Conservation (phyloP, 2,888 invertebrate genomes). For the Ctena decussata region DNA sequence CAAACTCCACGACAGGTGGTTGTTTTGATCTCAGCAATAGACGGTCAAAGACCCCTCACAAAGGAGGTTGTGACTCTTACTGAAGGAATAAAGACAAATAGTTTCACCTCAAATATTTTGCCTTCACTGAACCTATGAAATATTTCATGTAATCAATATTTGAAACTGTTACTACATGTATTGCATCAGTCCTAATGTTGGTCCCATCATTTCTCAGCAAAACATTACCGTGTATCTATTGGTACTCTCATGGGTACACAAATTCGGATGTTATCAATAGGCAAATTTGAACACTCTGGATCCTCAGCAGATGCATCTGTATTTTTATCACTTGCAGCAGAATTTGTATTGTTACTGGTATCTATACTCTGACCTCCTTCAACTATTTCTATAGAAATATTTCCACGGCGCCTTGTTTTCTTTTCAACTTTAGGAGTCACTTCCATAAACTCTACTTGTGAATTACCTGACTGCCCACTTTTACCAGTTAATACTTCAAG, state of each 20-base stretch:
- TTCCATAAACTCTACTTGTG: neutral
- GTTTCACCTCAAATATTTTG: too few species aligned
- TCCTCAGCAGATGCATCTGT: neutral
- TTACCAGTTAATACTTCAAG: neutral
- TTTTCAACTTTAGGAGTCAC: neutral
- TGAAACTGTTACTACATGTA: too few species aligned
- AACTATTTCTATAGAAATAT: neutral
- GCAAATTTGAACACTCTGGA: neutral
- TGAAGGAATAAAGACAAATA: too few species aligned
- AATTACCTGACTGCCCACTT: neutral
- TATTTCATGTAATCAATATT: too few species aligned
- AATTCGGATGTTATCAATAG: neutral
- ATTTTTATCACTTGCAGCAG: neutral
- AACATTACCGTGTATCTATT: neutral
- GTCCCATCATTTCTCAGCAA: too few species aligned
- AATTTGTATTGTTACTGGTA: neutral
- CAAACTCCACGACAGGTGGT: too few species aligned
- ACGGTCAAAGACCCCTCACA: too few species aligned
- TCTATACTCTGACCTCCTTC: neutral
- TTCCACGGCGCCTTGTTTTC: neutral
- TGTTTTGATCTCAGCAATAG: too few species aligned
- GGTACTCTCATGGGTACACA: neutral
- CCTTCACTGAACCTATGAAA: too few species aligned
- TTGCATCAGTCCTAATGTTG: too few species aligned
- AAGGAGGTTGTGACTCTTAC: too few species aligned